phyloP scores from a whole-genome alignment of 2,113 vertebrate species.

The Anarhynchus alexandrinus region DNA sequence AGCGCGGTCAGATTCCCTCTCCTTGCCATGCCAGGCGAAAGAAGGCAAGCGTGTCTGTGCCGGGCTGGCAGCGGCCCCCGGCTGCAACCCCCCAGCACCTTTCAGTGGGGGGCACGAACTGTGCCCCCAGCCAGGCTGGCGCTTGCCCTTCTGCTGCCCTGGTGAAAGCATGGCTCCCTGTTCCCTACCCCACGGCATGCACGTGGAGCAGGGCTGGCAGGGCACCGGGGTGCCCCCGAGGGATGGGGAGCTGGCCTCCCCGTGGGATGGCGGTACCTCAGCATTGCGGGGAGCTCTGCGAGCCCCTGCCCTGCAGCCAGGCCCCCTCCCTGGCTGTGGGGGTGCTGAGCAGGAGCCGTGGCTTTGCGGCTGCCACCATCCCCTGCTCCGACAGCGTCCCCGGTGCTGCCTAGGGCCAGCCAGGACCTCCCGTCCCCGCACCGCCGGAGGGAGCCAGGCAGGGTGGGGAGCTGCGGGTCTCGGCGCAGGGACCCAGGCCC shows the following conservation, averaged over 20 bases:
- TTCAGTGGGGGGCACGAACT: fast-evolving
- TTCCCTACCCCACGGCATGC: fast-evolving
- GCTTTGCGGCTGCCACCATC: not conserved
- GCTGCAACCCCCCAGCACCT: not conserved
- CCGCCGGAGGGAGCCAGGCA: not conserved
- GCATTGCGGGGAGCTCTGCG: not conserved
- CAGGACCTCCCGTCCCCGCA: fast-evolving
- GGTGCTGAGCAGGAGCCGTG: not conserved
- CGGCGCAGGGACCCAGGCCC: not conserved
- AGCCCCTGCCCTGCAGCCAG: not conserved
- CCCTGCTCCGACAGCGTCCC: fast-evolving
- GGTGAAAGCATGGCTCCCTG: fast-evolving
- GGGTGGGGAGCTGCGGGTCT: not conserved
- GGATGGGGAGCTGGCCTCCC: not conserved
- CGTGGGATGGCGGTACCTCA: no score
- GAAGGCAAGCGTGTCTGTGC: not conserved
- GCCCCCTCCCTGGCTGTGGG: not conserved
- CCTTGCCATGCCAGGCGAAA: not conserved
- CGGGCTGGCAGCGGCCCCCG: not conserved
- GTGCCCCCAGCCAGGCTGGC: not conserved
- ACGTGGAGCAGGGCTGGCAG: fast-evolving
- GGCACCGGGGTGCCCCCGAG: fast-evolving
- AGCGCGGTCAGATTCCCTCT: not conserved
- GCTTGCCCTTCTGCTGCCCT: not conserved
- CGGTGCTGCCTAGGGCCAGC: fast-evolving